Percentiles rank a stretch among this genome's conserved stretches.
phyloP scores from a whole-genome alignment of 2,797 vertebrate genomes.

The Ceyx erithaca region DNA sequence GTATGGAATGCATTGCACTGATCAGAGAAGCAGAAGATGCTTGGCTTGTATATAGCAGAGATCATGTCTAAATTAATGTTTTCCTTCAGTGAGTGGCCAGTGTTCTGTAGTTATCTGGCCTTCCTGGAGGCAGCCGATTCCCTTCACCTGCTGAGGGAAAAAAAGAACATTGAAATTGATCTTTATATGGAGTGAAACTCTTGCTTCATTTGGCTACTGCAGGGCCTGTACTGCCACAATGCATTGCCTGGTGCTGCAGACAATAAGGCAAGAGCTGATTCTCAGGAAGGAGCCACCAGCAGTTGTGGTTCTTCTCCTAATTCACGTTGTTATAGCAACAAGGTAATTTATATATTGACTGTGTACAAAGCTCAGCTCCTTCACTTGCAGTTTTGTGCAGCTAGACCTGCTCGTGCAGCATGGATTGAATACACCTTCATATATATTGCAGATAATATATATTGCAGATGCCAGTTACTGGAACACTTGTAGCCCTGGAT shows the following conservation, averaged over 20 bases:
- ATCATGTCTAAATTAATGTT: neutral
- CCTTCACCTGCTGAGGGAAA: neutral
- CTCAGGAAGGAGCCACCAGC: neutral
- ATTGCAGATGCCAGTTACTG: neutral
- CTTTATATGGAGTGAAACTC: neutral
- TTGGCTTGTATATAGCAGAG: neutral
- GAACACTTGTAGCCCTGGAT: neutral
- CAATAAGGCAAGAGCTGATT: neutral
- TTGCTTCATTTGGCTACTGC: neutral
- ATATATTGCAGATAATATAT: neutral
- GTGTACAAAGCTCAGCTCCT: neutral
- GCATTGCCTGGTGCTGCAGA: neutral
- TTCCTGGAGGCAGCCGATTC: neutral
- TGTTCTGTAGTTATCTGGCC: neutral
- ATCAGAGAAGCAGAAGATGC: neutral
- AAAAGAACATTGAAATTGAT: neutral
- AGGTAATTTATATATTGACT: neutral
- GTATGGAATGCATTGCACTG: neutral
- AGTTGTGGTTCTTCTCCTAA: neutral
- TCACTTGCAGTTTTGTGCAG: neutral
- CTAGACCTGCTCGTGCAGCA: neutral
- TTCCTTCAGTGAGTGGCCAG: fast-evolving
- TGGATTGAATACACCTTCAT: neutral
- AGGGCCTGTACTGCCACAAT: fast-evolving
- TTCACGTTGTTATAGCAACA: neutral